These are phyloP conservation scores for Mechanitis mazaeus DNA, from an alignment of 2,888 invertebrate genomes.

Conservation along the genomic window DNA sequence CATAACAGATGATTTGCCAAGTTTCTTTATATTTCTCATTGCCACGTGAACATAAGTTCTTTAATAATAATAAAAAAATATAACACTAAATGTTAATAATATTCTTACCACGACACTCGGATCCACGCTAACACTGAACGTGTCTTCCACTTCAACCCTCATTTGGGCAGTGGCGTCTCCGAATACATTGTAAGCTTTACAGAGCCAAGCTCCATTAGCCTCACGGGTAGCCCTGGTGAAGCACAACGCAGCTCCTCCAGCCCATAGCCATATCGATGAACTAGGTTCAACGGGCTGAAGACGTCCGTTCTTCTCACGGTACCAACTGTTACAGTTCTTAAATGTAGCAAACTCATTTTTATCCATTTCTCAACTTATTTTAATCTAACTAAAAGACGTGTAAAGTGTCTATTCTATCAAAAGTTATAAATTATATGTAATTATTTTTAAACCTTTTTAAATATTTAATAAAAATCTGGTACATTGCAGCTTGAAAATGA, in stretches of 20 bases:
- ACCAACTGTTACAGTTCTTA: constrained; percentile 61
- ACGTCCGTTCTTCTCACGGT: constrained; percentile 72
- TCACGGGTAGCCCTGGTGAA: constrained; percentile 77
- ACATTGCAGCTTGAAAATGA: not conserved
- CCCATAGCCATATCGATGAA: constrained; percentile 79
- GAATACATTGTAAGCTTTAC: constrained; percentile 81
- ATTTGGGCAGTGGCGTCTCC: constrained; percentile 81
- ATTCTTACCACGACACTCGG: constrained; percentile 75
- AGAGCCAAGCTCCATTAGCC: constrained; percentile 81
- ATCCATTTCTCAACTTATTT: not conserved
- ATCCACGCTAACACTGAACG: constrained; percentile 76
- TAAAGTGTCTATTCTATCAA: too few species aligned
- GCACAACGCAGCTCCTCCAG: constrained; percentile 83
- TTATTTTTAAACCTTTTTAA: not conserved
- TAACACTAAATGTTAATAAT: not conserved
- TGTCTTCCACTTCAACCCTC: constrained; percentile 77
- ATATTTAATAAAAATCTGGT: too few species aligned
- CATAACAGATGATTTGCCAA: too few species aligned
- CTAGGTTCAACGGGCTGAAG: constrained; percentile 48
- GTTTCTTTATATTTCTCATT: too few species aligned
- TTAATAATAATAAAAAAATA: too few species aligned
- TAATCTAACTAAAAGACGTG: not conserved
- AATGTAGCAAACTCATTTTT: not conserved
- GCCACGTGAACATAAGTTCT: too few species aligned
- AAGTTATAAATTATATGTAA: too few species aligned